Evolutionary conservation across 2,113 vertebrate species (phyloP).

Genomic region (Raja brachyura): DNA sequence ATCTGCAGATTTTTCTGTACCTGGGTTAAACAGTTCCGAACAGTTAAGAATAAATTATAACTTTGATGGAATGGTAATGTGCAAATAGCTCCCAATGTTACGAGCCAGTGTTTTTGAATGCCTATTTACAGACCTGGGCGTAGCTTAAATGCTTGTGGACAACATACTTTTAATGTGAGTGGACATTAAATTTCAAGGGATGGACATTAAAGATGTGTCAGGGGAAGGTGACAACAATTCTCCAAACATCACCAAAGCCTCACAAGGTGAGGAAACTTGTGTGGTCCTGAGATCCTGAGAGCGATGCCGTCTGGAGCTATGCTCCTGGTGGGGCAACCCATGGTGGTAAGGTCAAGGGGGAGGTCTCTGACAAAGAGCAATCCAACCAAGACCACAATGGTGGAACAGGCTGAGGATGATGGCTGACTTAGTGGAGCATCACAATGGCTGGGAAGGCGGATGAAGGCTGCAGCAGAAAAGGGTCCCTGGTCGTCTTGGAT

Average conservation of each 20-base stretch:
- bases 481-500: too few relatives aligned
- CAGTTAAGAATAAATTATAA: not conserved
- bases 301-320: too few relatives aligned
- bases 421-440: too few relatives aligned
- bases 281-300: too few relatives aligned
- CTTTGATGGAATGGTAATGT: not conserved
- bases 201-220: not conserved
- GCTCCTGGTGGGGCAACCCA: too few relatives aligned
- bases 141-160: not conserved
- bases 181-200: not conserved
- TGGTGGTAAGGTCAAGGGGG: too few relatives aligned
- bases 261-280: not conserved
- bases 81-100: not conserved
- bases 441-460: too few relatives aligned
- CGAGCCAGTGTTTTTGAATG: not conserved
- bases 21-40: not conserved
- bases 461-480: too few relatives aligned
- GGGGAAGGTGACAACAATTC: not conserved
- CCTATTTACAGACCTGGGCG: not conserved
- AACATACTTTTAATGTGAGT: not conserved
- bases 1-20: not conserved
- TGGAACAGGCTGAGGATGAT: too few relatives aligned
- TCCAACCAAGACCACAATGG: too few relatives aligned
- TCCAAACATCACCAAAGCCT: not conserved
- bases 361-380: too few relatives aligned